Conservation (phyloP, 2,797 vertebrate species). For the Brachyalestes nurse region DNA sequence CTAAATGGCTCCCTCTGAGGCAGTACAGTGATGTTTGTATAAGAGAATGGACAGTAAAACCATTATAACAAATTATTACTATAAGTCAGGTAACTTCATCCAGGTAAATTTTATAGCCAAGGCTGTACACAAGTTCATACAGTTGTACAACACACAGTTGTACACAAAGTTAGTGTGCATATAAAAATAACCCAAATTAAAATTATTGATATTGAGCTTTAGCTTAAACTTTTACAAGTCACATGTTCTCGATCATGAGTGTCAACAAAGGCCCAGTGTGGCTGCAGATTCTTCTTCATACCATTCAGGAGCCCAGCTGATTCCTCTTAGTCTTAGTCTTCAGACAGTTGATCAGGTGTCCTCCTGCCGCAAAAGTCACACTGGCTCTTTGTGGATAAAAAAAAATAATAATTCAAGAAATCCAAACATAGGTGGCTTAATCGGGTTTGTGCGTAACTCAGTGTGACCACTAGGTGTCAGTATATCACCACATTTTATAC, state of each 20-base stretch:
- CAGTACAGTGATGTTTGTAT: constrained; percentile 31
- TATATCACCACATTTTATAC: constrained; percentile 49
- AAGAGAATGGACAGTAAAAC: constrained; percentile 36
- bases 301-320: no score
- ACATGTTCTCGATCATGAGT: no score
- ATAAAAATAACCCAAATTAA: background rate
- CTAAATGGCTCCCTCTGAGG: constrained; percentile 42
- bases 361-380: no score
- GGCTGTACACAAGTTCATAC: background rate
- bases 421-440: background rate
- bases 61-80: constrained; percentile 25
- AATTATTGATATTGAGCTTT: background rate
- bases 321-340: no score
- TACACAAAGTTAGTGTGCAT: no score
- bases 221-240: background rate
- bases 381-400: no score
- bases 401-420: no score
- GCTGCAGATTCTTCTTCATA: no score
- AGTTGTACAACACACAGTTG: background rate
- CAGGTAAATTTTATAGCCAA: background rate
- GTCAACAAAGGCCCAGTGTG: no score
- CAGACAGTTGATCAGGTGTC: no score
- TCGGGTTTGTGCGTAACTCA: constrained; percentile 41
- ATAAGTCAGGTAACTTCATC: constrained; percentile 11
- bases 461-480: constrained; percentile 72